Percentiles rank a stretch among this genome's conserved stretches.
Evolutionary conservation across 2,113 vertebrate genomes (phyloP).

Genomic region (western clawed frog (Xenopus tropicalis)): UCB_Xtro_10.0 CM004448.2:105249501-105250000

Average conservation of each 20-base stretch:
- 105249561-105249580: too few species aligned
- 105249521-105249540: too few species aligned
- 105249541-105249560: too few species aligned
- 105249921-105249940: slow-evolving; percentile 37
- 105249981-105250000: slow-evolving; percentile 29
- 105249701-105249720: slow-evolving; percentile 14
- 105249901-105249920: slow-evolving; percentile 43
- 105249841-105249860: slow-evolving; percentile 12
- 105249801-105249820: slow-evolving; percentile 25
- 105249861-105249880: slow-evolving; percentile 35
- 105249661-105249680: neutral
- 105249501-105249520: too few species aligned
- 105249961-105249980: slow-evolving; percentile 17
- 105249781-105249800: slow-evolving; percentile 1
- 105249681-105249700: neutral
- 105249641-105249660: neutral
- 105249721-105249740: slow-evolving; percentile 10
- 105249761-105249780: slow-evolving; percentile 3
- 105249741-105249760: slow-evolving; percentile 15
- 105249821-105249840: slow-evolving; percentile 30
- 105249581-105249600: too few species aligned
- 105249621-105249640: too few species aligned
- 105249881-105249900: slow-evolving; percentile 37
- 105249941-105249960: slow-evolving; percentile 21
- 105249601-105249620: too few species aligned